Evolutionary conservation across 2,888 invertebrate genomes (phyloP).

Genomic region (Dermolepida albohirtum): DNA sequence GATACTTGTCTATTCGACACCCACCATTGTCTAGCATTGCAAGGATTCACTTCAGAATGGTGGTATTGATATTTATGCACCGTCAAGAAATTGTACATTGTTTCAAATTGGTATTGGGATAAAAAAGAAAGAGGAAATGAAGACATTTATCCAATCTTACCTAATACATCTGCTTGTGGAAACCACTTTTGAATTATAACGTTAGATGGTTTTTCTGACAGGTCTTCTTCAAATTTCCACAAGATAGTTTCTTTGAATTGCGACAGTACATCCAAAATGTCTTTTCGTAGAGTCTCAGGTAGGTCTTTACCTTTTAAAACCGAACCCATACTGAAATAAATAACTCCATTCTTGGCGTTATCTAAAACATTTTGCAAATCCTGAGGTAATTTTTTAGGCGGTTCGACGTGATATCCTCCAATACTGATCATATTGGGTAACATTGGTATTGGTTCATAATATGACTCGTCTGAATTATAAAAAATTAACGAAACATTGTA

Average conservation of each 20-base stretch:
- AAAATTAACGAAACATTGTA: conserved; percentile 55
- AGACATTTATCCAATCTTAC: not conserved
- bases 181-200: too few species aligned
- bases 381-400: conserved; percentile 53
- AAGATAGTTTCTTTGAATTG: too few species aligned
- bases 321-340: conserved; percentile 73
- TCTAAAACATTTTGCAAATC: conserved; percentile 69
- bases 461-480: conserved; percentile 65
- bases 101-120: too few species aligned
- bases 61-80: too few species aligned
- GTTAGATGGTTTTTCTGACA: too few species aligned
- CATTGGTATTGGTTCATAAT: conserved; percentile 66
- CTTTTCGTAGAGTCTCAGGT: not conserved
- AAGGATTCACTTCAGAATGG: too few species aligned
- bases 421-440: conserved; percentile 70
- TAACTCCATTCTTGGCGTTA: conserved; percentile 67
- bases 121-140: too few species aligned
- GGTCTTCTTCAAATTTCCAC: too few species aligned
- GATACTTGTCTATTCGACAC: too few species aligned
- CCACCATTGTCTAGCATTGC: too few species aligned
- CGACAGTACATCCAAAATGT: too few species aligned
- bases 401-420: conserved; percentile 67
- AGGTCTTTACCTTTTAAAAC: conserved; percentile 68
- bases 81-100: too few species aligned
- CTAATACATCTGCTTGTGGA: conserved; percentile 57